These are phyloP conservation scores for Hyles euphorbiae DNA, from an alignment of 1,140 invertebrate genomes.

Conservation along the genomic window DNA sequence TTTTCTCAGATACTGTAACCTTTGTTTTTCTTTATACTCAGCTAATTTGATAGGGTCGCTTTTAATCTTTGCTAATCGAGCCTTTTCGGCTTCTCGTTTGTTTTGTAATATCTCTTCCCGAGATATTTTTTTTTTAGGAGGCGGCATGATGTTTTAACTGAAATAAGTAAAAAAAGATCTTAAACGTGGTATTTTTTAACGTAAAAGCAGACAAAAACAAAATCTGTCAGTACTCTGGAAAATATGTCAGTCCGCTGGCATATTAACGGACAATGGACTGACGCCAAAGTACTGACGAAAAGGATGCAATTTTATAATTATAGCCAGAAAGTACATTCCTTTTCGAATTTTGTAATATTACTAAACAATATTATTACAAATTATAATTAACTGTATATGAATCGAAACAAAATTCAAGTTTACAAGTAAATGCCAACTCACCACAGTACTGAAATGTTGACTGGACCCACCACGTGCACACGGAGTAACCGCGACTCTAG, in stretches of 20 bases:
- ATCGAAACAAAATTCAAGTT: constrained; percentile 20
- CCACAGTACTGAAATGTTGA: constrained; percentile 24
- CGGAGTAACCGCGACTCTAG: constrained; percentile 4
- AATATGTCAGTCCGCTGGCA: constrained; percentile 22
- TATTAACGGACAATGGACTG: constrained; percentile 20
- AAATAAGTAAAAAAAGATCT: constrained; percentile 18
- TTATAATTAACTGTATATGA: constrained; percentile 19
- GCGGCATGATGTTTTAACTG: constrained; percentile 20
- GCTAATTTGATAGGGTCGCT: constrained; percentile 28
- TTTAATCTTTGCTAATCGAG: constrained; percentile 22
- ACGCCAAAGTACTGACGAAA: constrained; percentile 25
- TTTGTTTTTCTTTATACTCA: constrained; percentile 30
- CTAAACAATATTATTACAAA: constrained; percentile 23
- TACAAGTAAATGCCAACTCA: constrained; percentile 24
- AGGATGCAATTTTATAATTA: constrained; percentile 21
- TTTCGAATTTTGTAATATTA: constrained; percentile 16
- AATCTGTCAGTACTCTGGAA: constrained; percentile 21
- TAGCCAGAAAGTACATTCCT: constrained; percentile 18
- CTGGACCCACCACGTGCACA: constrained; percentile 11
- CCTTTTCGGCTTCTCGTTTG: constrained; percentile 24
- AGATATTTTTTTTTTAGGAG: constrained; percentile 16
- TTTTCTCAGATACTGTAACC: constrained; percentile 17
- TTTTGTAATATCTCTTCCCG: constrained; percentile 23
- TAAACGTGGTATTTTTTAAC: not conserved
- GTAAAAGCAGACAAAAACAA: constrained; percentile 1